Evolutionary conservation across 2,113 vertebrate species (phyloP), one percentile per base, ranked within the genome.

Genomic region (Bagarius yarrelli): DNA sequence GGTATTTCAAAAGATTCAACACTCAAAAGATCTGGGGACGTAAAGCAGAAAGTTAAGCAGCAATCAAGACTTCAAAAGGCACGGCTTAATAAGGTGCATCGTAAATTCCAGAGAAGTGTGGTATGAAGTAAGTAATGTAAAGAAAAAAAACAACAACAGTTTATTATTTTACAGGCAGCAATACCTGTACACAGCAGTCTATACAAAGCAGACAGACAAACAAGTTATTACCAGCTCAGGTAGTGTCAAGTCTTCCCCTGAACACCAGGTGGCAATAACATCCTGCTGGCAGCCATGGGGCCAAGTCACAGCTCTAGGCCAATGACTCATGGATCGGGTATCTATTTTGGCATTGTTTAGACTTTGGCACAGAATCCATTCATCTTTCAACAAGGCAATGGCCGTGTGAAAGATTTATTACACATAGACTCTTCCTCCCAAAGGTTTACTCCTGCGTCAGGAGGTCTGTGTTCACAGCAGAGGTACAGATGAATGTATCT

Each of bases 351-450:
- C 77, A 89, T 86, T 71, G 50, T 82, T 80, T 81, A 60, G 34
- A 81, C 69, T 83, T 80, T 89, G 83, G 85, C 87, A 86, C 19
- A n/a, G 61, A 59, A 87, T 73, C 32, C 19, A 55, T 80, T 82
- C 44, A 76, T 89, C 89, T 86, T 84, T 91, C 88, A 91, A 67
- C 86, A 79, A 79, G 84, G 80, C 76, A 83, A 85, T 64, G 82
- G 85, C 81, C 77, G 85, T 89, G 85, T 85, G 83, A 74, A 85
- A n/a, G 60, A 92, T 92, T 91, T 91, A 91, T 61, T 82, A 77
- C 77, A 75, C 78, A 61, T 85, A 82, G 75, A 79, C 70, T 83
- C 86, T 86, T 87, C 83, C 80, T 83, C 82, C 84, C 81, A 53
- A 55, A 61, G 71, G 69, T 50, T 83, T 79, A 64, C 74, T 84